Percentiles rank a stretch among this genome's conserved stretches.
These are phyloP conservation scores for Lophotriccus pileatus DNA, from an alignment of 2,797 vertebrate species.

Conservation along the genomic window DNA sequence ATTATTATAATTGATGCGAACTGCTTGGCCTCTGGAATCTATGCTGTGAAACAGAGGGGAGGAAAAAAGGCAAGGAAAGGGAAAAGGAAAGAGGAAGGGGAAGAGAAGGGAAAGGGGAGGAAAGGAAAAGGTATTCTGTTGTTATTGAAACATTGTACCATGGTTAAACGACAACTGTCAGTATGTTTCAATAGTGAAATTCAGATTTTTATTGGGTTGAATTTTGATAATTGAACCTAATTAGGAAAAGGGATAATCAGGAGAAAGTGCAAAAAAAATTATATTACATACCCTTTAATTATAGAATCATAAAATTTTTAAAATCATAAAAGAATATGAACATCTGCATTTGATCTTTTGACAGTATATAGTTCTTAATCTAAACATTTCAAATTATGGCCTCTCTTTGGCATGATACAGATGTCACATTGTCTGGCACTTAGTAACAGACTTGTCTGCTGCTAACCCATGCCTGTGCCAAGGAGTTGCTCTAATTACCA, in stretches of 20 bases:
- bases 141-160: not conserved
- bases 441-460: not conserved
- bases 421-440: not conserved
- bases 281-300: not conserved
- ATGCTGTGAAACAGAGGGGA: conserved; percentile 70
- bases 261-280: not conserved
- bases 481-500: not conserved
- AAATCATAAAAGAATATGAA: not conserved
- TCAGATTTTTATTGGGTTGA: not conserved
- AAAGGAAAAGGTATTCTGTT: not conserved
- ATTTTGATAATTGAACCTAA: not conserved
- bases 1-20: conserved; percentile 92
- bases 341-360: not conserved
- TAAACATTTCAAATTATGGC: not conserved
- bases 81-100: not conserved
- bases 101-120: not conserved
- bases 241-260: not conserved
- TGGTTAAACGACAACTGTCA: not conserved
- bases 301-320: not conserved
- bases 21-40: conserved; percentile 77
- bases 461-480: not conserved
- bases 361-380: not conserved
- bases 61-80: not conserved
- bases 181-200: not conserved
- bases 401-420: not conserved